Percentiles rank a stretch among this genome's conserved stretches.
phyloP scores from a whole-genome alignment of 1,140 invertebrate species.

The Hetaerina americana region DNA sequence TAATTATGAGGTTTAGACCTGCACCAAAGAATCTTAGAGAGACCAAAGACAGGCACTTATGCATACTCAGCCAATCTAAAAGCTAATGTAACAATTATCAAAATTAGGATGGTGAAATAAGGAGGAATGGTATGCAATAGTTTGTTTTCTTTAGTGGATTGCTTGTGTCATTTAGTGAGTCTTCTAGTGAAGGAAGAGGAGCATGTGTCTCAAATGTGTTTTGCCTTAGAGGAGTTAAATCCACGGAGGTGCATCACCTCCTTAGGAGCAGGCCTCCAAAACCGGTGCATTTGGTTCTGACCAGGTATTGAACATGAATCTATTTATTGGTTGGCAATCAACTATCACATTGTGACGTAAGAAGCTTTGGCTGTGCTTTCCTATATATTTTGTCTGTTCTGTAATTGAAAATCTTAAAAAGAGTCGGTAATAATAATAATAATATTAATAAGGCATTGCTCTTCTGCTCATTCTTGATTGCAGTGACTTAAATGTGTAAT shows the following conservation, averaged over 20 bases:
- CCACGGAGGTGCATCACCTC: background rate
- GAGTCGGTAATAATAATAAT: background rate
- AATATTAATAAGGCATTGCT: background rate
- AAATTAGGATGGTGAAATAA: background rate
- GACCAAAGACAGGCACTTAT: background rate
- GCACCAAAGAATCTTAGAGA: background rate
- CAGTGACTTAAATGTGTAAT: background rate
- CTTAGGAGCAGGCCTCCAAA: background rate
- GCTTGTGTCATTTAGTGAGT: background rate
- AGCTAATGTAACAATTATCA: background rate
- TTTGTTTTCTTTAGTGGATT: background rate
- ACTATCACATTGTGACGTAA: background rate
- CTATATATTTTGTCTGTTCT: constrained; percentile 1
- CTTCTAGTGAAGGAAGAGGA: background rate
- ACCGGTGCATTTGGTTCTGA: background rate
- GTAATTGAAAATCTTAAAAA: background rate
- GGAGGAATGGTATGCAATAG: background rate
- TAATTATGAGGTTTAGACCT: background rate
- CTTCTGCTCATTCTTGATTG: background rate
- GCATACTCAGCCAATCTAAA: background rate
- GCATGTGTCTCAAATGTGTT: background rate
- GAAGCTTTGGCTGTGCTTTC: background rate
- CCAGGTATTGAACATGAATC: background rate
- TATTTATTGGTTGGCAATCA: background rate
- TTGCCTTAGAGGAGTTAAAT: background rate